These are phyloP conservation scores for Anastatus disparis DNA, from an alignment of 1,140 invertebrate genomes.

Conservation along the genomic window DNA sequence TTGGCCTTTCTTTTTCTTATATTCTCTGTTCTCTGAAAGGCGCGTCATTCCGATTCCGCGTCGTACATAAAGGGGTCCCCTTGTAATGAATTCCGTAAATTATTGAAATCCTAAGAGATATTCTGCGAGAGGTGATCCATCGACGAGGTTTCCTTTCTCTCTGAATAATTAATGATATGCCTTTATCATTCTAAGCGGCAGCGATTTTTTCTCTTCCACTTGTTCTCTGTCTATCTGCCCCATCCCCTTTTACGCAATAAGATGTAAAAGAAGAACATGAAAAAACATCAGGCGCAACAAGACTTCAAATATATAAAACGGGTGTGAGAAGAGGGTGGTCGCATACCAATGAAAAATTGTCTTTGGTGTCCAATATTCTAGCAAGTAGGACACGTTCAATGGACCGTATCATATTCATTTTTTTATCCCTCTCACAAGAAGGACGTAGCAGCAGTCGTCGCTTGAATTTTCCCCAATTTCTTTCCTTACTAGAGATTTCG, in stretches of 20 bases:
- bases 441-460: background rate
- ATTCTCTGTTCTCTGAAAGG: background rate
- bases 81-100: constrained; percentile 34
- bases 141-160: background rate
- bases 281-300: background rate
- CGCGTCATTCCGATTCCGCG: constrained; percentile 1
- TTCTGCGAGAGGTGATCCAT: constrained; percentile 13
- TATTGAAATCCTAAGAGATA: constrained; percentile 33
- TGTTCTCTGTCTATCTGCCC: too few species aligned
- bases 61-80: background rate
- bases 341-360: constrained; percentile 12
- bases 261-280: background rate
- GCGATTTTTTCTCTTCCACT: constrained; percentile 8
- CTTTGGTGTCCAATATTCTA: constrained; percentile 10
- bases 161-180: constrained; percentile 22
- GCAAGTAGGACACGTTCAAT: constrained; percentile 32
- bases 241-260: too few species aligned
- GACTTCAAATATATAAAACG: too few species aligned
- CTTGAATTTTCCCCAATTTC: constrained; percentile 33
- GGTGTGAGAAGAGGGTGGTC: background rate
- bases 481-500: constrained; percentile 1
- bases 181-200: constrained; percentile 11
- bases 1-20: background rate
- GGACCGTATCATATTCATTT: constrained; percentile 35
- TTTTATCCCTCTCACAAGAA: background rate